Evolutionary conservation across 2,797 vertebrate genomes (phyloP), one percentile per base, ranked within the genome.

Genomic region (Chaunax sp.): DNA sequence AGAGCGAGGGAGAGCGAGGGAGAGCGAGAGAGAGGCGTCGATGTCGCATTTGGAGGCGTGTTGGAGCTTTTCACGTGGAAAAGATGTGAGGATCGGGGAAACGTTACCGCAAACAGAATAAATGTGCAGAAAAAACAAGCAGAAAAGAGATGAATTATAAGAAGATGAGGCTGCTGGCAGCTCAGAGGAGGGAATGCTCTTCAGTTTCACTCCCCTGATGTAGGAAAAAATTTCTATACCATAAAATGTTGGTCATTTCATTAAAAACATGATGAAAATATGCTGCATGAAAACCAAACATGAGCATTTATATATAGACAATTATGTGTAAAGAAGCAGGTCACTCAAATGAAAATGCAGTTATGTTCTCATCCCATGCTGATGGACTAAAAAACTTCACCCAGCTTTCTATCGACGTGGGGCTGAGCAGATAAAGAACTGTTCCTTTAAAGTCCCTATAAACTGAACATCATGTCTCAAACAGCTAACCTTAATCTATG

Each of bases 71-170:
- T 53, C 61, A 84, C 40, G 9, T 60, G 51, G 56, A 80, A 54
- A n/a, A 73, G 61, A 86, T 78, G 72, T 70, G 81, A 68, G 64
- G 62, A 47, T 55, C 16, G 22, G 65, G 40, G 53, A 77, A 75
- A 77, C 58, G 56, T 80, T 50, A 64, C 62, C 3, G 5, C 66
- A 80, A 76, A 83, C 75, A 66, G 76, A 77, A 81, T 51, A 72
- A 63, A 83, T 57, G 56, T 19, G 16, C 55, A 50, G 69, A 66
- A 75, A 68, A 75, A 86, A 84, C 71, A 81, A 80, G 76, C 61
- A 63, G 20, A 53, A 44, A n/a, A 53, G 65, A 75, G 63, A 75
- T 70, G 57, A 78, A 72, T 83, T 64, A 75, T 38, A 59, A 54
- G 28, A 47, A 43, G 64, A 80, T 46, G 50, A 67, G 63, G 59